Evolutionary conservation across 2,888 invertebrate species (phyloP), one percentile per base, ranked within the genome.

Genomic region (Apamea crenata): DNA sequence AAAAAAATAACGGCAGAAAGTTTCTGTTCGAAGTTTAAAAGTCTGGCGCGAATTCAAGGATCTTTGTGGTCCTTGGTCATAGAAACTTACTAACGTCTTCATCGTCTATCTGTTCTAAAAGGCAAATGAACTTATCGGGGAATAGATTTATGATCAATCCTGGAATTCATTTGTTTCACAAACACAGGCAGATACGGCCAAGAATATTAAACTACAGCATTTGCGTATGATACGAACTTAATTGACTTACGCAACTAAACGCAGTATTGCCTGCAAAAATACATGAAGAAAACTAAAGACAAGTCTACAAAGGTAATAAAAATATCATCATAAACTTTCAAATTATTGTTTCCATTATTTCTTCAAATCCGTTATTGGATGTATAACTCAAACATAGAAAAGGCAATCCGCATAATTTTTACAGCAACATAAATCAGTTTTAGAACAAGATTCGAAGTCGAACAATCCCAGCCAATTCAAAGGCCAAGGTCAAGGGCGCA

Each of bases 341-440:
- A 69, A 73, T 74, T 40, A 63, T 77, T 53, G 73, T 59, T 77
- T 16, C 32, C 14, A 82, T 56, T 73, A 50, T 65, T 77, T 82
- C 21, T 74, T 59, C 65, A 44, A 77, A 50, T 29, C 71, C 47
- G 67, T 70, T 79, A 76, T 81, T 84, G 74, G 75, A 75, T 78
- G 63, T 78, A 83, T 81, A 75, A 80, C 76, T 74, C 71, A 70
- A 72, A 76, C 47, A 67, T 78, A 61, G 73, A 69, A 74, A 71
- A 83, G 53, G 67, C 67, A 75, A 69, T 72, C 73, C 50, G 36
- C 40, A 74, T 71, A n/a, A 76, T 80, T 88, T 77, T 88, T 79
- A 89, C 77, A 69, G 68, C 67, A n/a, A 69, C 67, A 68, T 89
- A 83, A 83, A 83, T 88, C 83, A 83, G 65, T 77, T 79, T 81